phyloP scores from a whole-genome alignment of 1,140 invertebrate genomes.

The Anastrepha obliqua region DNA sequence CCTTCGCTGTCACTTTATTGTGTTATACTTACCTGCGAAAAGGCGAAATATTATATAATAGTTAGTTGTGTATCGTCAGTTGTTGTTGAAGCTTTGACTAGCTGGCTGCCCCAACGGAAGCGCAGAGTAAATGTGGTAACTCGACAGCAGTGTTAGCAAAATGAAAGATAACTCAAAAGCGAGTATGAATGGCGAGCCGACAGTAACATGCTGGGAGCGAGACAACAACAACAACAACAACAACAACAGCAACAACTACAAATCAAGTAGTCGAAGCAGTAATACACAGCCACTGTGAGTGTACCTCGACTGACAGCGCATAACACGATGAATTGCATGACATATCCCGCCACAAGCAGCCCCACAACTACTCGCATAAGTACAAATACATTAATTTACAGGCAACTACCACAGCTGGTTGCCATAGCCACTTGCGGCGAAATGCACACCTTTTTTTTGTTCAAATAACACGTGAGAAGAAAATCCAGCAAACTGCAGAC shows the following conservation, averaged over 20 bases:
- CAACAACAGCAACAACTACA: neutral
- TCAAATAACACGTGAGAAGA: conserved; percentile 31
- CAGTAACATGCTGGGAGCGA: conserved; percentile 32
- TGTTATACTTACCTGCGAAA: neutral
- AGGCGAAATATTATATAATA: neutral
- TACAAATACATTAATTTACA: neutral
- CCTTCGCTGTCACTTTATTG: conserved; percentile 12
- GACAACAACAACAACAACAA: neutral
- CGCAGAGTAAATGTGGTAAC: conserved; percentile 30
- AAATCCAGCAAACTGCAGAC: conserved; percentile 22
- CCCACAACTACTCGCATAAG: neutral
- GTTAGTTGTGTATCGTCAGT: neutral
- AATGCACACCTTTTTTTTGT: conserved; percentile 27
- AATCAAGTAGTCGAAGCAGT: neutral
- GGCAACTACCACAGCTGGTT: conserved; percentile 35
- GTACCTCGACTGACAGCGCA: conserved; percentile 9
- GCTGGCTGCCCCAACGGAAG: conserved; percentile 32
- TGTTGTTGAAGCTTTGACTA: neutral
- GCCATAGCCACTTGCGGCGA: conserved; percentile 31
- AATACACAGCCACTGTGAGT: neutral
- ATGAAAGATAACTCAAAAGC: conserved; percentile 47
- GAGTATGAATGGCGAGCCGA: conserved; percentile 22
- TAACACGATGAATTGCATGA: conserved; percentile 36
- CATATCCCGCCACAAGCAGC: conserved; percentile 38
- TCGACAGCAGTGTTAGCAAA: conserved; percentile 24